A percentile compares a stretch with the other conserved stretches of the same genome.
Conservation (phyloP, 1,140 invertebrate genomes). For the Diprion similis region DNA sequence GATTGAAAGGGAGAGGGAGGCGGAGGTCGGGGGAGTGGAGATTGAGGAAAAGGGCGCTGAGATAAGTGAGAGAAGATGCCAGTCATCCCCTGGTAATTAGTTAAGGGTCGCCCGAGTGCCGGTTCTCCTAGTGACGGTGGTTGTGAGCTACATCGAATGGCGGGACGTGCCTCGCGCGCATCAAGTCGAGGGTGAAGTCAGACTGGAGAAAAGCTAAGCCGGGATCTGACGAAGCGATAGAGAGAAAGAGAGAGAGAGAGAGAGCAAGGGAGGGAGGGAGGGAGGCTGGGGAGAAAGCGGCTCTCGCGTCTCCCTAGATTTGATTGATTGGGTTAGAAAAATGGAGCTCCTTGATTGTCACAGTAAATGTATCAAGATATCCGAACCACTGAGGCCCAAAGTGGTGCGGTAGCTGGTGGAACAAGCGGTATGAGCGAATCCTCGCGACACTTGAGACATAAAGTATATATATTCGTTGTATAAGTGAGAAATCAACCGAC, state of each 20-base stretch:
- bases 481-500: too few species aligned
- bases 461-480: too few species aligned
- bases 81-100: constrained; percentile 60
- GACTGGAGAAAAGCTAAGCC: constrained; percentile 13
- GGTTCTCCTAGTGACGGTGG: background rate
- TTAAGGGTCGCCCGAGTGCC: constrained; percentile 47
- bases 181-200: constrained; percentile 20
- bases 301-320: constrained; percentile 31
- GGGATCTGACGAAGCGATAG: constrained; percentile 27
- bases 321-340: constrained; percentile 36
- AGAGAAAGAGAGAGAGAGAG: constrained; percentile 1
- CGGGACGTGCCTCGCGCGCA: constrained; percentile 28
- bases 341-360: background rate
- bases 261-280: constrained; percentile 3
- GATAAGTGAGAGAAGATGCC: constrained; percentile 59
- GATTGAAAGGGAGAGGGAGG: constrained; percentile 49
- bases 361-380: background rate
- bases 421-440: too few species aligned
- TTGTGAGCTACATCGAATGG: too few species aligned
- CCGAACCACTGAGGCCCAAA: too few species aligned
- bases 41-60: constrained; percentile 36
- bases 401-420: too few species aligned
- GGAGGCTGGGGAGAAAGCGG: constrained; percentile 27
- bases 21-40: background rate
- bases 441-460: too few species aligned